Percentiles rank a stretch among this genome's conserved stretches.
These are phyloP conservation scores for Phyllotreta cruciferae DNA, from an alignment of 2,888 invertebrate species.

Conservation along the genomic window DNA sequence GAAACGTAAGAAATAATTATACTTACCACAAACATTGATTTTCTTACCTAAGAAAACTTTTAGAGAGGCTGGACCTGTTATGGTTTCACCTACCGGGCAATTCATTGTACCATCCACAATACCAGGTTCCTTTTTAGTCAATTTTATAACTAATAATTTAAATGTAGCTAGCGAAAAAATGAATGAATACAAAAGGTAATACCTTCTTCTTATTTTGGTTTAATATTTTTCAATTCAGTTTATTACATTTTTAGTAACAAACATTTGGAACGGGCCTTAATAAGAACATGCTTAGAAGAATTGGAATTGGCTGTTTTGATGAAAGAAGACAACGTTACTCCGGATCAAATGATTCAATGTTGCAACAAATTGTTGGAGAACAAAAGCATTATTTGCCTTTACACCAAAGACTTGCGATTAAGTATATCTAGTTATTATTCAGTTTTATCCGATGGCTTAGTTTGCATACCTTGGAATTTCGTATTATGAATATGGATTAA, in stretches of 20 bases:
- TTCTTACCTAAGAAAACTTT: conserved; percentile 41
- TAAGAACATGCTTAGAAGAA: conserved; percentile 70
- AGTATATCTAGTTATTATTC: conserved; percentile 91
- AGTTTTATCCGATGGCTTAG: conserved; percentile 86
- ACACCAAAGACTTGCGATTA: conserved; percentile 73
- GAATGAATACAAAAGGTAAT: conserved; percentile 76
- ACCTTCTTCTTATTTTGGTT: not conserved
- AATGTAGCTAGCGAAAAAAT: conserved; percentile 76
- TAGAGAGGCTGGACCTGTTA: conserved; percentile 92
- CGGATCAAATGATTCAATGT: conserved; percentile 87
- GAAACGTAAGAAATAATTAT: conserved; percentile 73
- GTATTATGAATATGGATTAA: conserved; percentile 59
- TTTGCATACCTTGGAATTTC: conserved; percentile 95
- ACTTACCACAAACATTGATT: conserved; percentile 3
- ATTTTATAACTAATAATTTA: conserved; percentile 81
- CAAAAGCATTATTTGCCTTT: conserved; percentile 59
- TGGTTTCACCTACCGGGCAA: conserved; percentile 93
- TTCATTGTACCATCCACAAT: conserved; percentile 92
- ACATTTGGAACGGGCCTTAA: conserved; percentile 78
- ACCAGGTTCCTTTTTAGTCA: conserved; percentile 84
- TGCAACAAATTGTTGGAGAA: conserved; percentile 73
- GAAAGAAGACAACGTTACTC: conserved; percentile 91
- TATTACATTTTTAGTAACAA: conserved; percentile 70
- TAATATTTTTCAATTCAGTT: not conserved
- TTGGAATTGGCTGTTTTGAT: conserved; percentile 76